phyloP scores from a whole-genome alignment of 2,888 invertebrate species.

The Ennomos erosarius region DNA sequence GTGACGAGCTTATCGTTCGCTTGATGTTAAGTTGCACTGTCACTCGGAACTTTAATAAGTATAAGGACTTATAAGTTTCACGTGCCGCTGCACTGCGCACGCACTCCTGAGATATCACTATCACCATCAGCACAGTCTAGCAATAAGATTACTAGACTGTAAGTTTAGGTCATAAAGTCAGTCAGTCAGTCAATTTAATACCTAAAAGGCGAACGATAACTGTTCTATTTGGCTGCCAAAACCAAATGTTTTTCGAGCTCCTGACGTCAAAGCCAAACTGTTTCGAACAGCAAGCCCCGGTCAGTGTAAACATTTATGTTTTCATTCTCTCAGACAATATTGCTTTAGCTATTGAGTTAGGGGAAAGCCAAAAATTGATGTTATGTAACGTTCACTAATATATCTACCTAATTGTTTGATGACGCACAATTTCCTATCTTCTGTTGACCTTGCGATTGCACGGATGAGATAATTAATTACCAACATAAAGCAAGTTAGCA shows the following conservation, averaged over 20 bases:
- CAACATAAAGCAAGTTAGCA: no score
- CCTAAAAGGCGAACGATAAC: conserved; percentile 45
- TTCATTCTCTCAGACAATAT: conserved; percentile 49
- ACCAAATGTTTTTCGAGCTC: conserved; percentile 48
- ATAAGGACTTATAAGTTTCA: no score
- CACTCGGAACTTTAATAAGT: no score
- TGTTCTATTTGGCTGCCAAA: conserved; percentile 44
- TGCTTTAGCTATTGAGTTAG: conserved; percentile 28
- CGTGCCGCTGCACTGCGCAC: no score
- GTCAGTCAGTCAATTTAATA: conserved; percentile 17
- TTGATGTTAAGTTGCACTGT: no score
- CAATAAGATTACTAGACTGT: no score
- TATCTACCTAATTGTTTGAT: conserved; percentile 36
- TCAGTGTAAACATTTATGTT: conserved; percentile 67
- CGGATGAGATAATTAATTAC: conserved; percentile 20
- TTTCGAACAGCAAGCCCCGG: conserved; percentile 63
- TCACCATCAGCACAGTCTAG: no score
- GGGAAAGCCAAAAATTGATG: conserved; percentile 15
- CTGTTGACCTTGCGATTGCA: conserved; percentile 66
- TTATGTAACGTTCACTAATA: conserved; percentile 25
- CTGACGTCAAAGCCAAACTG: conserved; percentile 69
- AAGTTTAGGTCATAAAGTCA: no score
- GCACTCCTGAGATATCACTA: no score
- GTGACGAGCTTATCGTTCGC: no score
- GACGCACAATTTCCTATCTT: conserved; percentile 73